Conservation (phyloP, 1,140 invertebrate species). For the Hestina assimilis region DNA sequence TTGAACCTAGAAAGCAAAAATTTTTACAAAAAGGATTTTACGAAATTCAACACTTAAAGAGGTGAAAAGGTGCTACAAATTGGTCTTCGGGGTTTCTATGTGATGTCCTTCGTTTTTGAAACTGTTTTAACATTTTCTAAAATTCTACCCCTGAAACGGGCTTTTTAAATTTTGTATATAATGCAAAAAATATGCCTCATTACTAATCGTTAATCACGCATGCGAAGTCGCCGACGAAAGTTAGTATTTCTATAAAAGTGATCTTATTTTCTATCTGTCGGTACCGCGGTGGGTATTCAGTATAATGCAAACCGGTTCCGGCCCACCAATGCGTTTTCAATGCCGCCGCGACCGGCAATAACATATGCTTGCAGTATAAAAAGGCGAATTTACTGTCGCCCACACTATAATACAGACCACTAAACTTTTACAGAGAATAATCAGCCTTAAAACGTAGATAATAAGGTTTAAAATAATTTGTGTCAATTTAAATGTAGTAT, state of each 20-base stretch:
- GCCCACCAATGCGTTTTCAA: slow-evolving; percentile 66
- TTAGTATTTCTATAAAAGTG: neutral
- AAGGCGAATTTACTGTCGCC: slow-evolving; percentile 46
- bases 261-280: slow-evolving; percentile 17
- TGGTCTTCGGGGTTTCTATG: too few relatives aligned
- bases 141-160: too few relatives aligned
- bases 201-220: neutral
- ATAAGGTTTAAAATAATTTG: neutral
- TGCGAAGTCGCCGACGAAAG: too few relatives aligned
- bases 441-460: neutral
- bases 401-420: slow-evolving; percentile 31
- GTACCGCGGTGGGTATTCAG: slow-evolving; percentile 36
- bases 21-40: too few relatives aligned
- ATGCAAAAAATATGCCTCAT: neutral
- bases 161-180: neutral
- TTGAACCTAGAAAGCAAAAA: too few relatives aligned
- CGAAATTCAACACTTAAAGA: too few relatives aligned
- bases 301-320: slow-evolving; percentile 63
- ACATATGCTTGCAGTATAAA: slow-evolving; percentile 59
- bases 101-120: too few relatives aligned
- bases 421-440: neutral
- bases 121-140: too few relatives aligned
- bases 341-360: slow-evolving; percentile 46
- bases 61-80: too few relatives aligned
- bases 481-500: slow-evolving; percentile 8